These are phyloP conservation scores for Acipenser ruthenus DNA, from an alignment of 2,797 vertebrate genomes.

Conservation along the genomic window DNA sequence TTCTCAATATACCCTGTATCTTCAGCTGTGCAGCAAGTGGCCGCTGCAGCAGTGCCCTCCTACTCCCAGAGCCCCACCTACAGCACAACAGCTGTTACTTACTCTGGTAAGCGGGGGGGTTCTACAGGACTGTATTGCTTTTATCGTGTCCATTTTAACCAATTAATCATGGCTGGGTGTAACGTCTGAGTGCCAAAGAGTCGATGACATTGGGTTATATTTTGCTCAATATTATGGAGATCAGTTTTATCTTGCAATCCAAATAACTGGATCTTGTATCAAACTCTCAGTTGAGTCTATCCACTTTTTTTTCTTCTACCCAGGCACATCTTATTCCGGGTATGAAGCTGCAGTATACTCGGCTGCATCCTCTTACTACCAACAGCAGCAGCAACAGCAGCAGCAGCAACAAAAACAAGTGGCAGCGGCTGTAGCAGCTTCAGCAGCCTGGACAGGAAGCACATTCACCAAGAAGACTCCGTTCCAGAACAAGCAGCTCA, in stretches of 20 bases:
- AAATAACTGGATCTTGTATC: too few relatives aligned
- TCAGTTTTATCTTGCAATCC: too few relatives aligned
- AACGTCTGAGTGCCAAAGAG: too few relatives aligned
- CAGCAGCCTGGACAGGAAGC: slow-evolving; percentile 87
- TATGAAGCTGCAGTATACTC: slow-evolving; percentile 98
- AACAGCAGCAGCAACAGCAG: slow-evolving; percentile 70
- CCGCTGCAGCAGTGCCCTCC: slow-evolving; percentile 72
- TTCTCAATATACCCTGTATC: slow-evolving; percentile 97
- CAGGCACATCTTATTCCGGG: slow-evolving; percentile 92
- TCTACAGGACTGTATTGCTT: not conserved
- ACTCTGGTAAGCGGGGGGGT: slow-evolving; percentile 73
- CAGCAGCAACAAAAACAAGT: slow-evolving; percentile 74
- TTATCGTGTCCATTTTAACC: too few relatives aligned
- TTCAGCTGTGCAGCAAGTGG: slow-evolving; percentile 87
- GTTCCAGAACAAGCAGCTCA: slow-evolving; percentile 90
- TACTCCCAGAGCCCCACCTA: slow-evolving; percentile 96
- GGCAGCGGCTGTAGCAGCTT: slow-evolving; percentile 79
- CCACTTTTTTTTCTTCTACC: slow-evolving; percentile 20
- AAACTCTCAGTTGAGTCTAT: not conserved
- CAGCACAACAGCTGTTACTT: slow-evolving; percentile 93
- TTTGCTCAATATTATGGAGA: too few relatives aligned
- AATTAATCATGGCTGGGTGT: too few relatives aligned
- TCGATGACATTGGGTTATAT: too few relatives aligned
- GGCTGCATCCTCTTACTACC: slow-evolving; percentile 92
- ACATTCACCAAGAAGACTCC: slow-evolving; percentile 91